Base-by-base conservation (phyloP, 2,113 vertebrate genomes). In the Spizaetus ornatus region DNA sequence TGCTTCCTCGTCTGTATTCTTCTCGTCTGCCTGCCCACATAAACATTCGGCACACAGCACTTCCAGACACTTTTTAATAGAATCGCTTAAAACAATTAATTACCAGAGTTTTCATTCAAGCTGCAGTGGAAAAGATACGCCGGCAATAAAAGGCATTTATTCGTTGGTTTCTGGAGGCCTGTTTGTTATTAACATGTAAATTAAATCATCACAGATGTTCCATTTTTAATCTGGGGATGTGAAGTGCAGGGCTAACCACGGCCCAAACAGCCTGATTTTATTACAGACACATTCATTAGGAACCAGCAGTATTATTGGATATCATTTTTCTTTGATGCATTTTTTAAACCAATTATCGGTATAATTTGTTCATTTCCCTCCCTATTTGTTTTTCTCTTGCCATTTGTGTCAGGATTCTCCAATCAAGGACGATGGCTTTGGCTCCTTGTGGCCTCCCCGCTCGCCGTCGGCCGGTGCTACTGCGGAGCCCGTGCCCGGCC, bases 21-120 rank as follows among this genome's bases (percentile, higher is more conserved):
- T 69, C 94, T 97, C 97, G 90, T 97, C 98, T 97, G 97, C 96
- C 71, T 93, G 98, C 97, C 98, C 96, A 95, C 98, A 98, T 98
- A 98, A 98, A 98, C 98, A 99, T 99, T 98, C 98, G 90, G 95
- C 97, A 98, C 98, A 97, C 98, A 98, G 98, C 98, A 97, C 98
- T 98, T 97, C 97, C 99, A 99, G 99, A 99, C 99, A 98, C 98
- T 99, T 99, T 99, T 99, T 99, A 99, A 99, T 99, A 99, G 99
- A 99, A 99, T 99, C 99, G 98, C 99, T 99, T 99, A 99, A 99
- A 99, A 99, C 99, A 99, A 99, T 99, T 99, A 99, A 99, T 99
- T 99, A 99, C 99, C 98, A 98, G 98, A 99, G 98, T 99, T 99
- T 98, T 98, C 98, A 99, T 98, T 98, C 98, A 99, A 99, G 99